Evolutionary conservation across 2,113 vertebrate species (phyloP), one percentile per base, ranked within the genome.

Genomic region (Nannobrachium achirus): DNA sequence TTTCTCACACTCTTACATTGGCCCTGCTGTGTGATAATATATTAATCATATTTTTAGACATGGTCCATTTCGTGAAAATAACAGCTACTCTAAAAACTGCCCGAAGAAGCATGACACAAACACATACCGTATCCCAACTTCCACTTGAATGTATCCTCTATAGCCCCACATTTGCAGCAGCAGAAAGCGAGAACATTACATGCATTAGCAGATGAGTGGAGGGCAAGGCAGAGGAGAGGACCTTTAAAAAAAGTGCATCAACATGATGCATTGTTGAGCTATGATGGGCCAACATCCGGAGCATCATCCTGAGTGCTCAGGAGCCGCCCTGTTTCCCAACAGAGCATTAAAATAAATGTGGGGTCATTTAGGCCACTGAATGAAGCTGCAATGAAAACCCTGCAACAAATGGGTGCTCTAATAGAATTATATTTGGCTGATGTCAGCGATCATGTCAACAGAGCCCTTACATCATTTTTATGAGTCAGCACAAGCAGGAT

Each of bases 381-480:
- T 59, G 77, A 82, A 86, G 83, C 85, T 60, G 71, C 85, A 73
- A 79, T 52, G 71, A 83, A 69, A 86, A 78, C 66, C 62, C 49
- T 40, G 79, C 83, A 85, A 89, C 83, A 85, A 88, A 91, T 80
- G 80, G 81, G 58, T 51, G 63, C 79, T 76, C 63, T 80, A 74
- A 85, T 66, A 82, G 81, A 88, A 88, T 88, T 81, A 89, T 81
- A 85, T 83, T 63, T 58, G 38, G 88, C 87, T 88, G 86, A 87
- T 89, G 84, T 89, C 89, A 90, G 87, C 90, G 74, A 73, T 79
- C 71, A 76, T 61, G 62, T 61, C 42, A 67, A 68, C 57, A 78
- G 50, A 0, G 63, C 52, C 63, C 73, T 75, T 87, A 55, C 70
- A 86, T 92, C 77, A 87, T 83, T 83, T 91, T 89, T 89, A 88